Evolutionary conservation across 2,888 invertebrate species (phyloP), one percentile per base, ranked within the genome.

Genomic region (Petrophora chlorosata): DNA sequence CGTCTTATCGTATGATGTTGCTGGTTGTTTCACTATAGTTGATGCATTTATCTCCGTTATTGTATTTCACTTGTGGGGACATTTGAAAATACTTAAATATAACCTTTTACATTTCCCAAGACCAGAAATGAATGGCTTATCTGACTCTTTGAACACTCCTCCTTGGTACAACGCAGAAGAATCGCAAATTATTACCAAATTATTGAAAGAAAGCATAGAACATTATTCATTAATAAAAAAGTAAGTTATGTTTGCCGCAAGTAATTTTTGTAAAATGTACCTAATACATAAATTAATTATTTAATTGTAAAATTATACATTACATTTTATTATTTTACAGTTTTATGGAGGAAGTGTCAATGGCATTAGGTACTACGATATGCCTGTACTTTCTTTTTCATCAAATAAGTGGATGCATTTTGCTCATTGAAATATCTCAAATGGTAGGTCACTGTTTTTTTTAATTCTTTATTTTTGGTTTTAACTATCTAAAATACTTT

Each of bases 391-490:
- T 29, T 2, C 1, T 17, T 8, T 65, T 52, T 26, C 51, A 56
- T 45, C 57, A 63, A 51, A 41, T 56, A 1, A 38, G 43, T 10
- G 53, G 54, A 3, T 65, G 65, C n/a, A 42, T 65, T 23, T 15
- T 63, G 5, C 56, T 65, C 13, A 22, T 65, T 0, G 65, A 63
- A 26, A 53, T 49, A 15, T 56, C 61, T 2, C 46, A 53, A 40
- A 48, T 58, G 52, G 65, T 65, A 35, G 3, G n/a, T n/a, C n/a
- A n/a, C n/a, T n/a, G n/a, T n/a, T n/a, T n/a, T n/a, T 10, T 10
- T 34, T 33, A 9, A 17, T 10, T 3, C 2, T 3, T 1, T 25
- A 7, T 4, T 0, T 3, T 25, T 25, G 9, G 5, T 3, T 17
- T 17, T 17, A 5, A n/a, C n/a, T 17, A 4, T 23, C 1, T 23